phyloP scores from a whole-genome alignment of 2,113 vertebrate species.

The Maccullochella peelii region DNA sequence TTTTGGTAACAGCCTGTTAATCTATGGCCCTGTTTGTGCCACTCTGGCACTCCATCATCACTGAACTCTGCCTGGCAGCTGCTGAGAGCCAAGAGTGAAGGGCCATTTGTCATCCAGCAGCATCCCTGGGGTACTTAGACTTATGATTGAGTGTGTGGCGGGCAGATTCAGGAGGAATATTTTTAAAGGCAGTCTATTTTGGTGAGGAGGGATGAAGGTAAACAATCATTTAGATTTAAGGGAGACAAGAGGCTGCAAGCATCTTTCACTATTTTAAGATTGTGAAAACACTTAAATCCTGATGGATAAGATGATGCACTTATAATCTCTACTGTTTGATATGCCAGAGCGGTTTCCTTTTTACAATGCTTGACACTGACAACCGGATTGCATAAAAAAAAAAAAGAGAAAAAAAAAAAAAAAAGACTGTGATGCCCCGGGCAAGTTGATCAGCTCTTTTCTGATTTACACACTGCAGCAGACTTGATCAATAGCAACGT shows the following conservation, averaged over 20 bases:
- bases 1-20: neutral
- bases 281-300: neutral
- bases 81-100: conserved; percentile 11
- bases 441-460: conserved; percentile 7
- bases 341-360: neutral
- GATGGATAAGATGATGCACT: neutral
- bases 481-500: conserved; percentile 57
- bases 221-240: conserved; percentile 16
- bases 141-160: conserved; percentile 34
- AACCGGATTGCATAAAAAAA: neutral
- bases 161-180: conserved; percentile 8
- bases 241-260: neutral
- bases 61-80: conserved; percentile 32
- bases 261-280: neutral
- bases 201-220: conserved; percentile 1
- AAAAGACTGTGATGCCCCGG: neutral
- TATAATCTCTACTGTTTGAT: neutral
- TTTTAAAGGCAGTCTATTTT: conserved; percentile 40
- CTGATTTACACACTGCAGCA: conserved; percentile 63
- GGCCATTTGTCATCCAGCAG: conserved; percentile 52
- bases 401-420: neutral
- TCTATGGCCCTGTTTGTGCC: neutral
- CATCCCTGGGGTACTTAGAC: conserved; percentile 40
- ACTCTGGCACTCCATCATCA: conserved; percentile 27
- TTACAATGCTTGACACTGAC: neutral